These are phyloP conservation scores for Tenualosa ilisha DNA, from an alignment of 2,797 vertebrate species.

Conservation along the genomic window DNA sequence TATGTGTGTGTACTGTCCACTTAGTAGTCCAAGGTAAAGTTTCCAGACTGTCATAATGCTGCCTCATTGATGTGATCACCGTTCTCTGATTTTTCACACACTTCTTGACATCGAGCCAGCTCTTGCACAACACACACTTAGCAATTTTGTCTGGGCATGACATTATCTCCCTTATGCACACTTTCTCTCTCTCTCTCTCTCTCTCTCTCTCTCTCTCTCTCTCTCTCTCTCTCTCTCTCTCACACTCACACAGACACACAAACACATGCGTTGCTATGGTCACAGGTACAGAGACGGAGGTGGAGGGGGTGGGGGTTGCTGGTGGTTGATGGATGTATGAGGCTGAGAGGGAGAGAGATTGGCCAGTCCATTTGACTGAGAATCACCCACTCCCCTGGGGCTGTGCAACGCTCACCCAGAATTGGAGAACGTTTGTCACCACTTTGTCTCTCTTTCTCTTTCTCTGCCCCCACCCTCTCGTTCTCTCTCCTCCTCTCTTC, in stretches of 20 bases:
- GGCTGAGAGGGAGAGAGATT: not conserved
- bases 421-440: constrained; percentile 41
- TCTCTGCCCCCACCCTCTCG: not conserved
- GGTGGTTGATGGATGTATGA: not conserved
- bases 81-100: not conserved
- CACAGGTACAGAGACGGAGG: too few relatives aligned
- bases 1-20: not conserved
- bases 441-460: not conserved
- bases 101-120: not conserved
- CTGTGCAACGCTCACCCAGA: constrained; percentile 22
- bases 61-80: not conserved
- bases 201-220: not conserved
- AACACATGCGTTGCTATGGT: too few relatives aligned
- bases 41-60: too few relatives aligned
- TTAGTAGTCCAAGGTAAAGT: too few relatives aligned
- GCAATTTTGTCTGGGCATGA: not conserved
- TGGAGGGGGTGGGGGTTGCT: not conserved
- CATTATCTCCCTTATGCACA: not conserved
- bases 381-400: constrained; percentile 1
- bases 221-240: not conserved
- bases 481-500: not conserved
- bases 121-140: not conserved
- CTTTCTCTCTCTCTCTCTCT: not conserved
- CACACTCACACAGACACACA: constrained; percentile 15
- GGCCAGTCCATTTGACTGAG: not conserved